phyloP scores from a whole-genome alignment of 2,113 vertebrate species.

The Heliornis fulica region DNA sequence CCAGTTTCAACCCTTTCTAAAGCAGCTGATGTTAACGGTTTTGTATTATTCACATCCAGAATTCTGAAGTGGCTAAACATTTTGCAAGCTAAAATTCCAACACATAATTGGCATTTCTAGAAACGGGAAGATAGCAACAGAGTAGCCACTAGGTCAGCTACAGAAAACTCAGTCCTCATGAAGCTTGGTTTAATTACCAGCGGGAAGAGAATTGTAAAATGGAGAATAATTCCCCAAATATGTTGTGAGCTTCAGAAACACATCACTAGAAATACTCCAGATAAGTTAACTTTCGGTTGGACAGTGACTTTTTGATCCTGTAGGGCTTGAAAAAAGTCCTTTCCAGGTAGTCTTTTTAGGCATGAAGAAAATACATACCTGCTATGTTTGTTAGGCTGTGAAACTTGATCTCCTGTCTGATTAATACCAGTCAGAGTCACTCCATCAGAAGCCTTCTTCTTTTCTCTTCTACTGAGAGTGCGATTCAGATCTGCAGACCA shows the following conservation, averaged over 20 bases:
- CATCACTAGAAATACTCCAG: background rate
- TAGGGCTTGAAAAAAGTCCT: background rate
- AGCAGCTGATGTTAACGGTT: background rate
- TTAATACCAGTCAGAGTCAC: conserved; percentile 92
- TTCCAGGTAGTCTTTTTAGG: background rate
- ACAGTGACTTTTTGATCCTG: background rate
- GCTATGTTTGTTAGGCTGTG: conserved; percentile 80
- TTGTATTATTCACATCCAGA: background rate
- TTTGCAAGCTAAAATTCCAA: background rate
- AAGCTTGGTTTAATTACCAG: background rate
- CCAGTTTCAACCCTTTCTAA: background rate
- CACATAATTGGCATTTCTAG: background rate
- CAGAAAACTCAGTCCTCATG: background rate
- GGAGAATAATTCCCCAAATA: background rate
- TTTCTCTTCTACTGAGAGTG: conserved; percentile 90
- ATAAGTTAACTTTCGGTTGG: background rate
- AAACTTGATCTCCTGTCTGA: conserved; percentile 85
- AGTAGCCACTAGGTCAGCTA: background rate
- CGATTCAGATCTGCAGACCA: conserved; percentile 95
- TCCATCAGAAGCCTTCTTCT: conserved; percentile 88
- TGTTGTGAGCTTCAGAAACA: background rate
- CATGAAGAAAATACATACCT: conserved; percentile 64
- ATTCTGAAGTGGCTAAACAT: background rate
- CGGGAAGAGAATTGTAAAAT: background rate
- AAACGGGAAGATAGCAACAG: background rate